A percentile compares a stretch with the other conserved stretches of the same genome.
phyloP scores from a whole-genome alignment of 2,888 invertebrate genomes.

The Spicauda simplicius region DNA sequence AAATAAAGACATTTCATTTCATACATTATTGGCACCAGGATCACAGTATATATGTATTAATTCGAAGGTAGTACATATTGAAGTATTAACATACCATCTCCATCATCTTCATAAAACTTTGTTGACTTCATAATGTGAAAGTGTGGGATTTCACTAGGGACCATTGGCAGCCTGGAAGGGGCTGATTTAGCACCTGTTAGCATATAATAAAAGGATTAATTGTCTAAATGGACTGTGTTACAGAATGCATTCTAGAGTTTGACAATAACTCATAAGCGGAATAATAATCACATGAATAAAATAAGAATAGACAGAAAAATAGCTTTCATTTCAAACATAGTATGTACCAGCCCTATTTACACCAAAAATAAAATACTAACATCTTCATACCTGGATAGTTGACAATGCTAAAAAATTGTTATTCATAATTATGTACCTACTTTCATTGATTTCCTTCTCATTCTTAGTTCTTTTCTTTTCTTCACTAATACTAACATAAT shows the following conservation, averaged over 20 bases:
- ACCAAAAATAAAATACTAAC: not conserved
- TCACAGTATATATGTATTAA: too few species aligned
- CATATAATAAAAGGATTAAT: not conserved
- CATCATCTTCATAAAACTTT: slow-evolving; percentile 59
- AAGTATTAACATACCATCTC: slow-evolving; percentile 49
- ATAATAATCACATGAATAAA: too few species aligned
- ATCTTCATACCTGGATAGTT: not conserved
- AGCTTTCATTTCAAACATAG: too few species aligned
- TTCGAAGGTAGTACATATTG: too few species aligned
- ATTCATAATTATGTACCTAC: slow-evolving; percentile 44
- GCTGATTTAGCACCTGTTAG: slow-evolving; percentile 10
- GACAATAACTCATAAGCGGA: too few species aligned
- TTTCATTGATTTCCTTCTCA: slow-evolving; percentile 50
- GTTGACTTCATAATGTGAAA: slow-evolving; percentile 64
- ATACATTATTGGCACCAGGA: too few species aligned
- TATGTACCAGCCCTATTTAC: not conserved
- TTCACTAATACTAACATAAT: slow-evolving; percentile 56
- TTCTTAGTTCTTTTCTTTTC: slow-evolving; percentile 55
- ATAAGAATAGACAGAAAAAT: too few species aligned
- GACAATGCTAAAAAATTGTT: not conserved
- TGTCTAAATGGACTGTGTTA: too few species aligned
- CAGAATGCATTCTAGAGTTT: not conserved
- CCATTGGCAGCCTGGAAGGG: slow-evolving; percentile 15
- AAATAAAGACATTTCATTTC: too few species aligned
- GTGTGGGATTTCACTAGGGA: slow-evolving; percentile 49